Base-by-base conservation (phyloP, 2,113 vertebrate species). In the Sus scrofa region DNA sequence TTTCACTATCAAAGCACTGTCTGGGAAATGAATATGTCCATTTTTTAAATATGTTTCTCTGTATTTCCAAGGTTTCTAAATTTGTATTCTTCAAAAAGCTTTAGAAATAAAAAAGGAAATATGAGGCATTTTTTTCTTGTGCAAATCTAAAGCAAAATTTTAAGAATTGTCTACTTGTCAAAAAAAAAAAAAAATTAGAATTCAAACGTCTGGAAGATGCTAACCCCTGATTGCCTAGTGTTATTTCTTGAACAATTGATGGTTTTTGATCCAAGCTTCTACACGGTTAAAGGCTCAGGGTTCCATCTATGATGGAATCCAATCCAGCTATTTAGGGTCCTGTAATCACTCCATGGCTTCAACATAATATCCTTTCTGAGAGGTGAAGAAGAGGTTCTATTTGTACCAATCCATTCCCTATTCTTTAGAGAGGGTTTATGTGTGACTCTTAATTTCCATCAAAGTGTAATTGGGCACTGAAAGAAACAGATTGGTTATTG, bases 401-500 rank as follows among this genome's bases (percentile, higher is more conserved):
- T 89, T 95, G 74, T 96, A 94, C 27, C 95, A 87, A 95, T 94
- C 37, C 26, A 85, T 92, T 70, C 20, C 24, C 4, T 14, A 34
- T 87, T 81, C 67, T 96, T 87, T 44, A 95, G 54, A 92, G 14
- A 87, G 63, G 63, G 50, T 44, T 92, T 84, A 8, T 77, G 20
- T 90, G 19, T 82, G 44, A 56, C 54, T 87, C 37, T 92, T 96
- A 86, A 87, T 95, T 87, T 95, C 67, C 54, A 87, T 96, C 63
- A 67, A 73, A 87, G 52, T 92, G 37, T 95, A 97, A 95, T 44
- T 95, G 84, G 11, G 7, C 50, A 67, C 71, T 91, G 77, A 96
- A 82, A 87, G 62, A 92, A 97, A 92, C 67, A 96, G 74, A 84
- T 73, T 87, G 54, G 67, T 88, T 95, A 85, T 73, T 95, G 84